Percentiles rank a stretch among this genome's conserved stretches.
These are phyloP conservation scores for Agrypnus murinus DNA, from an alignment of 2,888 invertebrate genomes.

Conservation along the genomic window DNA sequence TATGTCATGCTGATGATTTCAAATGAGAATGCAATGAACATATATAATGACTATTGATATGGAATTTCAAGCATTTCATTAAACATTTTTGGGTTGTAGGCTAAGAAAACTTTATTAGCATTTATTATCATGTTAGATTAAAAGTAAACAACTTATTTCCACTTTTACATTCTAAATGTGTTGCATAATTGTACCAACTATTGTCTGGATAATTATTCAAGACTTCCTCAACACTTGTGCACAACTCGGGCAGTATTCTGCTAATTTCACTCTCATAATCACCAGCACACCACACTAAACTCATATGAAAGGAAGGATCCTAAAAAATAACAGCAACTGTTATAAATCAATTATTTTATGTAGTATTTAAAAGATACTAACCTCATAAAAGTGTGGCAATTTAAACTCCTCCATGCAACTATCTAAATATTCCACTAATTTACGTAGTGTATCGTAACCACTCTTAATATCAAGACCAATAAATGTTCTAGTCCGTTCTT, in stretches of 20 bases:
- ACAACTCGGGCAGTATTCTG: slow-evolving; percentile 72
- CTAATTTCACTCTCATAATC: slow-evolving; percentile 75
- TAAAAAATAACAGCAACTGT: slow-evolving; percentile 71
- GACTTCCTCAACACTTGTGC: slow-evolving; percentile 68
- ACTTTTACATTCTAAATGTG: slow-evolving; percentile 80
- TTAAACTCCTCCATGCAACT: slow-evolving; percentile 82
- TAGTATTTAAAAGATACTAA: slow-evolving; percentile 65
- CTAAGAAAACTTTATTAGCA: too few species aligned
- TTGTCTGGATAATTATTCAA: slow-evolving; percentile 67
- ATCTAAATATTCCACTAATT: slow-evolving; percentile 78
- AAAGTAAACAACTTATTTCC: slow-evolving; percentile 84
- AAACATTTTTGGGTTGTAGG: too few species aligned
- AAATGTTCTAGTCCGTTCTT: slow-evolving; percentile 89
- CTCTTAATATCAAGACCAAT: slow-evolving; percentile 80
- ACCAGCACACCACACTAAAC: slow-evolving; percentile 86
- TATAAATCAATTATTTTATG: not conserved
- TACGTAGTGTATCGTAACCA: slow-evolving; percentile 74
- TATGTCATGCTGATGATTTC: too few species aligned
- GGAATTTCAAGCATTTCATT: too few species aligned
- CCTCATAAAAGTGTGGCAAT: slow-evolving; percentile 85
- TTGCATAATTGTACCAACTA: slow-evolving; percentile 72
- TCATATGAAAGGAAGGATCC: slow-evolving; percentile 90
- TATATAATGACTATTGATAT: too few species aligned
- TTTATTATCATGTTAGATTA: slow-evolving; percentile 56
- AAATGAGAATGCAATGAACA: too few species aligned